Evolutionary conservation across 2,113 vertebrate species (phyloP), one percentile per base, ranked within the genome.

Genomic region (Elachura formosa): DNA sequence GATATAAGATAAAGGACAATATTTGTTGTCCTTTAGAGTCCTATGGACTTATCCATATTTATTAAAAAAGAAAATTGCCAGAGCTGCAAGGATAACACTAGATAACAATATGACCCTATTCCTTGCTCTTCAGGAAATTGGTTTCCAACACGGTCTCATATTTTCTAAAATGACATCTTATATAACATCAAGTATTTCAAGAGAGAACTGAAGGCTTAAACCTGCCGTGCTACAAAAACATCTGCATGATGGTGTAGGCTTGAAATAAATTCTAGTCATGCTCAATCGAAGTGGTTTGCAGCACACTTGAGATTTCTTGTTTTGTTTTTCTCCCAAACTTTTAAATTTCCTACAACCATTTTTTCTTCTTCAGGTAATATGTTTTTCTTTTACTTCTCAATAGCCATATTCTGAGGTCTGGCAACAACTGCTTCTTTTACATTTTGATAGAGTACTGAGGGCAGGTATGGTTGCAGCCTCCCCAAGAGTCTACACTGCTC

Each of bases 111-210:
- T 45, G 83, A 91, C 72, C 75, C 78, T 95, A 3, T 71, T 91
- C 28, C n/a, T 92, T 78, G 75, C 73, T 84, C 82, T 94, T 92
- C 95, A 96, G 93, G 95, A 97, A 96, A 97, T 96, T 97, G 93
- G 64, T 93, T 97, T 95, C 88, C 84, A 94, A 54, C 96, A 72
- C 10, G 5, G 64, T 63, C 48, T 94, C 84, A 20, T 94, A 86
- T 94, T 94, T 96, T 93, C 87, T 93, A 68, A 91, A 97, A 90
- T 94, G 90, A 95, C 93, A 96, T 68, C 72, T 93, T 95, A 66
- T 16, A 64, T 67, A 93, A 93, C 81, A 89, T 73, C 49, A 76
- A 49, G 45, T 91, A 48, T 88, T 96, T 71, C 64, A 92, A 61
- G 59, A 80, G 45, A 86, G 43, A 94, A 66, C 59, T 83, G 68